Base-by-base conservation (phyloP, 2,888 invertebrate species). In the Trisateles emortualis region DNA sequence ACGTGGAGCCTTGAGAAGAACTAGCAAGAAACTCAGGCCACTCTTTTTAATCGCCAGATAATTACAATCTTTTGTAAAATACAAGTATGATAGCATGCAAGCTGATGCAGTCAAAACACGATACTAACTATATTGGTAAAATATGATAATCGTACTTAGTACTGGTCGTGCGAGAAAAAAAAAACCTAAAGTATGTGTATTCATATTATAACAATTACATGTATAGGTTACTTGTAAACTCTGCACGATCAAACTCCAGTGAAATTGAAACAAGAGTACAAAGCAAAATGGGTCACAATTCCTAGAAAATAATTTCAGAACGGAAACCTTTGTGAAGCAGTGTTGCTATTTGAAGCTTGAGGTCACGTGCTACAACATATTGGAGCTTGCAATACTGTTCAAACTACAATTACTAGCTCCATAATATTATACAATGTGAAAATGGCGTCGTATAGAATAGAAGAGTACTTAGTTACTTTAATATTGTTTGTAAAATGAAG, bases 361-460 rank as follows among this genome's bases (percentile, higher is more conserved):
- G 39, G 38, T 44, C 51, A 51, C 44, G 51, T 51, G 39, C 44
- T 17, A 26, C 32, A 29, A 45, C 40, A 51, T 39, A 51, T 51
- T 51, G 44, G 26, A 51, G 32, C 30, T 33, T 32, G 44, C 24
- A 9, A 13, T 6, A 26, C 42, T 49, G 40, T 50, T 40, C 39
- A 40, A 32, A 40, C 9, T 17, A 22, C 39, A 45, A 51, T 44
- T 39, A 51, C 39, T 16, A 26, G 43, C 11, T 43, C 6, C 6
- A 33, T 29, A 49, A 35, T 24, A 26, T 22, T 22, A 22, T 22
- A 22, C 22, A 22, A n/a, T n/a, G n/a, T n/a, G n/a, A n/a, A n/a
- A n/a, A n/a, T n/a, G n/a, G n/a, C n/a, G n/a, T n/a, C n/a, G n/a
- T n/a, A n/a, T n/a, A n/a, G n/a, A n/a, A n/a, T n/a, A n/a, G n/a